These are phyloP conservation scores for Lepilemur septentrionalis DNA, from an alignment of 2,797 vertebrate species.

Conservation along the genomic window DNA sequence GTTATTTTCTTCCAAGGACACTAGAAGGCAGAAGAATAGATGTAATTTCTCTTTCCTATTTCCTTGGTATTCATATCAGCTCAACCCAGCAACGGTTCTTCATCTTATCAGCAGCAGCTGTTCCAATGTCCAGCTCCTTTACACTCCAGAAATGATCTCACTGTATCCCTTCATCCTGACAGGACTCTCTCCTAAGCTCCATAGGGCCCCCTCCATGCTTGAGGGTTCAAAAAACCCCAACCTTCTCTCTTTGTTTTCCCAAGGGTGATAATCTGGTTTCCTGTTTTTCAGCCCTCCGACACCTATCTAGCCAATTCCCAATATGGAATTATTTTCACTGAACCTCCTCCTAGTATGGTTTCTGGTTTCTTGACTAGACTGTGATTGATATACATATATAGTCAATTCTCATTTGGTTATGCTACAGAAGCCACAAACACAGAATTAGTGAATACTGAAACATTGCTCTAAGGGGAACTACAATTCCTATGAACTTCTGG, in stretches of 20 bases:
- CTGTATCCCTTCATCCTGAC: background rate
- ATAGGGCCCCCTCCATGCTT: background rate
- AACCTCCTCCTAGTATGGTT: background rate
- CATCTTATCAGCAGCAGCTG: background rate
- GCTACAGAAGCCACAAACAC: background rate
- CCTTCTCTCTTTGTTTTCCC: background rate
- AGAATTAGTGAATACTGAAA: background rate
- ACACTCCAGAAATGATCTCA: background rate
- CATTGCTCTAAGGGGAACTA: background rate
- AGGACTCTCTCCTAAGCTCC: background rate
- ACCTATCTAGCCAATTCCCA: background rate
- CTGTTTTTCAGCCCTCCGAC: background rate
- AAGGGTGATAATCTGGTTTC: background rate
- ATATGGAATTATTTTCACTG: slow-evolving; percentile 1
- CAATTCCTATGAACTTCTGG: background rate
- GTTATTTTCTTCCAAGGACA: background rate
- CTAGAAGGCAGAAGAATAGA: background rate
- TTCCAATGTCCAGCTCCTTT: background rate
- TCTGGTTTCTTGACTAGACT: slow-evolving; percentile 24
- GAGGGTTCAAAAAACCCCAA: background rate
- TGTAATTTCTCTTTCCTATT: background rate
- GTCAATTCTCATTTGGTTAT: background rate
- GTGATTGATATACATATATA: background rate
- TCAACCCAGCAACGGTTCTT: background rate
- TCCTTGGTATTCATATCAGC: background rate